Conservation (phyloP, 2,888 invertebrate genomes). For the Osmoderma eremita region DNA sequence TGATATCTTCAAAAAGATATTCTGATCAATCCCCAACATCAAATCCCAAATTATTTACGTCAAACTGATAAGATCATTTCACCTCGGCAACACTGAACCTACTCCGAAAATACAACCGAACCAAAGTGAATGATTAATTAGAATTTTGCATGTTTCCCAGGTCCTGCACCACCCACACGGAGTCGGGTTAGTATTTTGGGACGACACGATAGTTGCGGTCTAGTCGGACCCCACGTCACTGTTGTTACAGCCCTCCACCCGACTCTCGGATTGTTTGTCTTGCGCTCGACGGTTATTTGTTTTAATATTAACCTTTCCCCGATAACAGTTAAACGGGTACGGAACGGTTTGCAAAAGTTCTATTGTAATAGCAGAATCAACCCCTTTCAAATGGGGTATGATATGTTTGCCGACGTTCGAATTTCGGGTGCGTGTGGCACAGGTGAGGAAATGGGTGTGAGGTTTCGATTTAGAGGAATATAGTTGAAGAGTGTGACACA, state of each 20-base stretch:
- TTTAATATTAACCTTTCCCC: slow-evolving; percentile 29
- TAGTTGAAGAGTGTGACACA: too few relatives aligned
- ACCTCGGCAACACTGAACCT: too few relatives aligned
- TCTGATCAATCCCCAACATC: too few relatives aligned
- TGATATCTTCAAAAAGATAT: too few relatives aligned
- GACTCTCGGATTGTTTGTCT: slow-evolving; percentile 24
- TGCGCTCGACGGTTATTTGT: slow-evolving; percentile 32
- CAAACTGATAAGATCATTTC: too few relatives aligned
- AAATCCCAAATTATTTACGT: too few relatives aligned
- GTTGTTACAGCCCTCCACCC: background rate
- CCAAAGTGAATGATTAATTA: slow-evolving; percentile 13
- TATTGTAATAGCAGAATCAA: background rate
- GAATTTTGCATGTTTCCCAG: slow-evolving; percentile 1
- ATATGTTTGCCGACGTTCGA: too few relatives aligned
- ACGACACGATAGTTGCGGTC: background rate
- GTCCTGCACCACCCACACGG: background rate
- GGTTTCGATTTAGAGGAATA: too few relatives aligned
- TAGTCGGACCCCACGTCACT: background rate
- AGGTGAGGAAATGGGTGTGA: too few relatives aligned
- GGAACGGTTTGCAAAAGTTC: slow-evolving; percentile 21
- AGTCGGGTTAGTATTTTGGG: background rate
- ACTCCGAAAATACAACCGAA: too few relatives aligned
- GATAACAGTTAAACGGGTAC: slow-evolving; percentile 13
- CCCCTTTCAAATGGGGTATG: background rate
- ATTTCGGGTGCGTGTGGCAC: too few relatives aligned